phyloP scores from a whole-genome alignment of 2,888 invertebrate genomes.

The Sericinus montela region DNA sequence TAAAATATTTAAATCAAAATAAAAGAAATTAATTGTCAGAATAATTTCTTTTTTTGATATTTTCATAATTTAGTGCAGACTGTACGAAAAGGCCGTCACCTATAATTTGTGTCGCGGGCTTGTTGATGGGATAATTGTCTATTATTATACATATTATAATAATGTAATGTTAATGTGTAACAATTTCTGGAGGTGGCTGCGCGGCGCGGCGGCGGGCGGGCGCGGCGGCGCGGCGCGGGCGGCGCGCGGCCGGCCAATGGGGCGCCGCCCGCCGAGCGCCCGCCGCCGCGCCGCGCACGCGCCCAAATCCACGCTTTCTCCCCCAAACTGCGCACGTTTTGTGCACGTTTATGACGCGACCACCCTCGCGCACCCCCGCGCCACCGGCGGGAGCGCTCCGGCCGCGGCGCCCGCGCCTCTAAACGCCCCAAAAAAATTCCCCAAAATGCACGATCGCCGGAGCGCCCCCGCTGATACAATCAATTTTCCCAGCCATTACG shows the following conservation, averaged over 20 bases:
- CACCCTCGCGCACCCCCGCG: constrained; percentile 53
- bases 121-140: too few relatives aligned
- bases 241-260: constrained; percentile 54
- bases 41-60: too few relatives aligned
- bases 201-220: constrained; percentile 25
- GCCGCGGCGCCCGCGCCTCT: constrained; percentile 13
- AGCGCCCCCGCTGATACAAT: constrained; percentile 31
- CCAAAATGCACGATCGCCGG: constrained; percentile 40
- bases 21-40: too few relatives aligned
- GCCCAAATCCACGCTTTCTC: constrained; percentile 54
- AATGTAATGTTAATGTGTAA: too few relatives aligned
- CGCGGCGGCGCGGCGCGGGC: constrained; percentile 34
- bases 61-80: too few relatives aligned
- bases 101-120: too few relatives aligned
- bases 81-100: too few relatives aligned
- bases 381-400: constrained; percentile 18
- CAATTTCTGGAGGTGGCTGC: not conserved
- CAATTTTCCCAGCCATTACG: constrained; percentile 38
- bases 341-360: constrained; percentile 55
- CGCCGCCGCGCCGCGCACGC: constrained; percentile 52
- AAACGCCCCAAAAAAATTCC: constrained; percentile 53
- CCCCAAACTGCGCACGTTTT: constrained; percentile 56
- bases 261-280: constrained; percentile 52
- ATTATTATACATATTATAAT: too few relatives aligned
- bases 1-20: too few relatives aligned